phyloP scores from a whole-genome alignment of 2,888 invertebrate species.

The Oxystoma pomonae region DNA sequence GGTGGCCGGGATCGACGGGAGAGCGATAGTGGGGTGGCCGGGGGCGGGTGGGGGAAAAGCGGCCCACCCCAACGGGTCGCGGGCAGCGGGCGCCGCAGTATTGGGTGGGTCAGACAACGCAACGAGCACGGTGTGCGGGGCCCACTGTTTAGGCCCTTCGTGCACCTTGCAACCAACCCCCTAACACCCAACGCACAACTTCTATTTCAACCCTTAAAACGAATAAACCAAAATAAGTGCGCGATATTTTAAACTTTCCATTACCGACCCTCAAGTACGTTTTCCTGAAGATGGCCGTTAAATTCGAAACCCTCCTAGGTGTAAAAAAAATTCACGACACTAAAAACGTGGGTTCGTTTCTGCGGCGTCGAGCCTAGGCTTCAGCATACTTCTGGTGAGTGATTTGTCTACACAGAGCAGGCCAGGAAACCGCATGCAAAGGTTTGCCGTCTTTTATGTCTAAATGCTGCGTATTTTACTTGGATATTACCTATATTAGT shows the following conservation, averaged over 20 bases:
- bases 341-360: background rate
- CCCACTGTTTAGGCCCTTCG: background rate
- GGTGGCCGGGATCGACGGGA: conserved; percentile 33
- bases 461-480: too few relatives aligned
- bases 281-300: too few relatives aligned
- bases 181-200: conserved; percentile 12
- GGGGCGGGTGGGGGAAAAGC: conserved; percentile 45
- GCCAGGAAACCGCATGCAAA: too few relatives aligned
- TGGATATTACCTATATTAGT: too few relatives aligned
- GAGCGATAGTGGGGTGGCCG: conserved; percentile 47
- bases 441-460: too few relatives aligned
- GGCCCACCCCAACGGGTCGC: conserved; percentile 41
- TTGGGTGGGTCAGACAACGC: conserved; percentile 51
- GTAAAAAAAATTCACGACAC: background rate
- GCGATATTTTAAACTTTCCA: background rate
- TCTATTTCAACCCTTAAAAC: conserved; percentile 4
- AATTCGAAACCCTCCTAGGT: background rate
- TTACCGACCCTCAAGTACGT: too few relatives aligned
- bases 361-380: background rate
- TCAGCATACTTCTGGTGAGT: background rate
- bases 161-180: conserved; percentile 18
- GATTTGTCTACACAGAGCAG: background rate
- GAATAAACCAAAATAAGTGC: background rate
- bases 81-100: conserved; percentile 50
- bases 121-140: conserved; percentile 27